Evolutionary conservation across 2,113 vertebrate genomes (phyloP).

Genomic region (Leuciscus idus): DNA sequence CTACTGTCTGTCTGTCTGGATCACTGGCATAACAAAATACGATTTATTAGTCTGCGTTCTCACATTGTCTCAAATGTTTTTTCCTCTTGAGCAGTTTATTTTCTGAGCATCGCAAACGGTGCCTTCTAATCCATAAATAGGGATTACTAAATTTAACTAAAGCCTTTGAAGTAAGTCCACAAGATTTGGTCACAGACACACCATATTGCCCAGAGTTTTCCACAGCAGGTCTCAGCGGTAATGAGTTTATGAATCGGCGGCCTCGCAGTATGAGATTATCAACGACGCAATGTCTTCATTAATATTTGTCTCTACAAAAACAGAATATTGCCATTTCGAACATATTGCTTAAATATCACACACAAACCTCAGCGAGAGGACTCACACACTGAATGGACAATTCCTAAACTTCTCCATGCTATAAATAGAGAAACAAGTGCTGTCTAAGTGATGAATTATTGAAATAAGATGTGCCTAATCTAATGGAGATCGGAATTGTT

Average conservation of each 20-base stretch:
- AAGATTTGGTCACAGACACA: slow-evolving; percentile 55
- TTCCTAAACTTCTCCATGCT: not conserved
- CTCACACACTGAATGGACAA: slow-evolving; percentile 1
- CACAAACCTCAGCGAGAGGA: not conserved
- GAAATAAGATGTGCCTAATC: slow-evolving; percentile 53
- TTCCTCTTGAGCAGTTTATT: slow-evolving; percentile 26
- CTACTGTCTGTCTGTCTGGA: slow-evolving; percentile 25
- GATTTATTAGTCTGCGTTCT: slow-evolving; percentile 30
- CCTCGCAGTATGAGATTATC: slow-evolving; percentile 30
- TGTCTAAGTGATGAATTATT: slow-evolving; percentile 57
- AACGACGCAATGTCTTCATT: slow-evolving; percentile 20
- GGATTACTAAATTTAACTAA: slow-evolving; percentile 55
- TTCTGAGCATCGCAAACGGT: slow-evolving; percentile 33
- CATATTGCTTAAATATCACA: slow-evolving; percentile 11
- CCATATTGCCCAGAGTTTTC: slow-evolving; percentile 46
- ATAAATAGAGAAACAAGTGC: slow-evolving; percentile 32
- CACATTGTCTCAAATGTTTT: slow-evolving; percentile 34
- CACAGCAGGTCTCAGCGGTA: slow-evolving; percentile 49
- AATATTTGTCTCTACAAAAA: slow-evolving; percentile 32
- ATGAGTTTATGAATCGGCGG: slow-evolving; percentile 54
- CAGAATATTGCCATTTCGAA: slow-evolving; percentile 2
- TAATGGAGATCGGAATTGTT: slow-evolving; percentile 29
- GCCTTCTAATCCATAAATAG: slow-evolving; percentile 47
- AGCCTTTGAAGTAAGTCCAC: slow-evolving; percentile 54
- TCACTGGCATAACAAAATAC: slow-evolving; percentile 32